Evolutionary conservation across 1,140 invertebrate species (phyloP), one percentile per base, ranked within the genome.

Genomic region (Drosophila tani): DNA sequence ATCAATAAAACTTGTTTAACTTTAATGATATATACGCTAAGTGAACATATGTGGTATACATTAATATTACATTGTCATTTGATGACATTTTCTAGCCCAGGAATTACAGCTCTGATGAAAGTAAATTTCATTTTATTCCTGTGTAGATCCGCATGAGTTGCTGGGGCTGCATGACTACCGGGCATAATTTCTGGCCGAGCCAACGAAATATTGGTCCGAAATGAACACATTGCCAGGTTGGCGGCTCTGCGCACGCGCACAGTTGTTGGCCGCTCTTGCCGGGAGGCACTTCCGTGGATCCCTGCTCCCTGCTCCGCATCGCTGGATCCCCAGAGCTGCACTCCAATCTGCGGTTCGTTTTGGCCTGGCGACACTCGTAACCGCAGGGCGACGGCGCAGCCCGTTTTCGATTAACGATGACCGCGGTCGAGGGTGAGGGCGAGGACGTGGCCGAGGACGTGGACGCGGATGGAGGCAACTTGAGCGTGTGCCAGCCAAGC

Each of bases 161-260:
- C 51, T 71, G 27, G 53, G 21, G 38, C 68, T 71, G 84, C 90
- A 91, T 91, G 75, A 91, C 90, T 91, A 91, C 90, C 75, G 90
- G 90, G 85, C 84, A 86, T 91, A 79, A 90, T 90, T 91, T 87
- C 71, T 81, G 85, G 69, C 17, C 55, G 38, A 66, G 57, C 56
- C 29, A 79, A 69, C 41, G 57, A 80, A 79, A 85, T 82, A 79
- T 80, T 83, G 70, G 51, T 46, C 43, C 63, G 65, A 81, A 91
- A 91, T 91, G 83, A 91, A 91, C 83, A 88, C 83, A 91, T 91
- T 82, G 79, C 73, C 62, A 43, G 74, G 40, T 76, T 76, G 74
- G 73, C 71, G 70, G 64, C 51, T 70, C 62, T 70, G 79, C 87
- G 86, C 86, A 90, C 86, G 86, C 82, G 86, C 86, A 76, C 75